Evolutionary conservation across 2,797 vertebrate species (phyloP).

Genomic region (Sebastolobus alascanus): DNA sequence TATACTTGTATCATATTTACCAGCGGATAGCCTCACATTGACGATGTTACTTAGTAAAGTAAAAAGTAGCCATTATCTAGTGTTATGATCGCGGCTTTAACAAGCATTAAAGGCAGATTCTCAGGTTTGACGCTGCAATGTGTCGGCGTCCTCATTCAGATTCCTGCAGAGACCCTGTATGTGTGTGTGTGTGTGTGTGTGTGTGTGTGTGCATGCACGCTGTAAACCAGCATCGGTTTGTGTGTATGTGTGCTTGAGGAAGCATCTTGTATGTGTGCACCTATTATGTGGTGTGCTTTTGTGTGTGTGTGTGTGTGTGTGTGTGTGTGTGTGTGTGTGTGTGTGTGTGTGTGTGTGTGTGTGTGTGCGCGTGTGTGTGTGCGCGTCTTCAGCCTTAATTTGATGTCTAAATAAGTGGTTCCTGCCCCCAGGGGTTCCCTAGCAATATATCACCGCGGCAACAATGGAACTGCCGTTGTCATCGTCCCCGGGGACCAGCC

Average conservation of each 20-base stretch:
- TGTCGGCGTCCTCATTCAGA: conserved; percentile 13
- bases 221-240: conserved; percentile 42
- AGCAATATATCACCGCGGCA: conserved; percentile 78
- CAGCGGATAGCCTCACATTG: too few species aligned
- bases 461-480: conserved; percentile 76
- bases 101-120: conserved; percentile 2
- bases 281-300: conserved; percentile 32
- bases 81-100: too few species aligned
- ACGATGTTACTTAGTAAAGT: too few species aligned
- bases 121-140: not conserved
- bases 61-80: not conserved
- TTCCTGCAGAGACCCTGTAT: conserved; percentile 16
- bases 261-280: conserved; percentile 26
- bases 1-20: too few species aligned
- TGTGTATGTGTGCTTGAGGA: conserved; percentile 21
- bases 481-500: conserved; percentile 65
- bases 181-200: conserved; percentile 13
- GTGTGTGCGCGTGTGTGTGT: conserved; percentile 35
- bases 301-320: conserved; percentile 7
- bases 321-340: conserved; percentile 1
- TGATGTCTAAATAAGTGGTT: conserved; percentile 86
- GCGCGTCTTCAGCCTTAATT: conserved; percentile 78
- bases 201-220: not conserved
- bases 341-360: conserved; percentile 23
- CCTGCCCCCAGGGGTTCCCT: conserved; percentile 70